Base-by-base conservation (phyloP, 2,797 vertebrate species). In the Calcarius lapponicus region DNA sequence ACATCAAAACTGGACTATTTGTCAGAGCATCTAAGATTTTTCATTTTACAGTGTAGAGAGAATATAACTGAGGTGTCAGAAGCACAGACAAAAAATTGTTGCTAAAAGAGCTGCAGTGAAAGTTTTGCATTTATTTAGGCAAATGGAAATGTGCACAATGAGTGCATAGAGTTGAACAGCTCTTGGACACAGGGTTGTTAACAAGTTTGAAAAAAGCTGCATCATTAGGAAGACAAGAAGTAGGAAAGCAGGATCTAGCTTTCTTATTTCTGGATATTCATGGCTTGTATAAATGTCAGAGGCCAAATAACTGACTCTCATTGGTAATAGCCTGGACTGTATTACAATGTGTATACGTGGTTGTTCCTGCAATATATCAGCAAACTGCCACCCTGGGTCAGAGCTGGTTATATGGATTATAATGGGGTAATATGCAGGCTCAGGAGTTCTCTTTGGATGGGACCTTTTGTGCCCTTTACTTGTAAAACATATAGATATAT, bases 201-300 rank as follows among this genome's bases (percentile, higher is more conserved):
- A 85, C 67, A 91, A 88, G n/a, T 82, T 87, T 71, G 64, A 45
- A 87, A 84, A 86, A 2, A 4, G 5, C 9, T 40, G 38, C 65
- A 91, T 86, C 50, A 42, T 96, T 92, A 89, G 38, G 32, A 87
- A 72, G 79, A 89, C 73, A 64, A 79, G 76, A 81, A 85, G 10
- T 25, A 92, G 42, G 48, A 80, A 92, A 91, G 54, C 47, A 89
- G 69, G 32, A 86, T 80, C 65, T 74, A n/a, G 65, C n/a, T 87
- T 94, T 92, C 86, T 78, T 93, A 89, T 92, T 95, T 87, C 86
- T 93, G 36, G 57, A n/a, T 94, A 85, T 95, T 92, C 95, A 92
- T 83, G 74, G 43, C 61, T 87, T 92, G 50, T 89, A 45, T 91
- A 93, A 94, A 96, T 93, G 91, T 93, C 79, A 96, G 84, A 95